Conservation (phyloP, 2,888 invertebrate species). For the Hermaeophaga mercurialis region DNA sequence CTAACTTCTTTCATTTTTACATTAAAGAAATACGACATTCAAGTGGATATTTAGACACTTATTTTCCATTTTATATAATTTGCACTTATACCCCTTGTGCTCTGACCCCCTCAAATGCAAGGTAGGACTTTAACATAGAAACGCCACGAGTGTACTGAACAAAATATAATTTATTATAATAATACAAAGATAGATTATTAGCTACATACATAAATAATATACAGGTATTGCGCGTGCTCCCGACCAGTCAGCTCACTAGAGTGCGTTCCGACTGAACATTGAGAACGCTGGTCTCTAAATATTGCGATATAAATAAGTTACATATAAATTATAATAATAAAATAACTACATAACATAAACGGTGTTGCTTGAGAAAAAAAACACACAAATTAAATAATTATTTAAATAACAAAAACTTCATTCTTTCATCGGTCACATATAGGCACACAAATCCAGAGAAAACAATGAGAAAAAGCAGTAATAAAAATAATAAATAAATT, state of each 20-base stretch:
- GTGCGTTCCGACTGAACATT: constrained; percentile 40
- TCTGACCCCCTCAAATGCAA: no score
- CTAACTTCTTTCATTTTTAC: no score
- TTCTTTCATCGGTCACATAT: constrained; percentile 55
- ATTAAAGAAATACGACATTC: no score
- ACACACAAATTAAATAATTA: constrained; percentile 58
- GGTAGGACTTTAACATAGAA: background rate
- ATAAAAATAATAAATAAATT: constrained; percentile 53
- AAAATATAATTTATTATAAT: constrained; percentile 61
- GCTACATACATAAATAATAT: constrained; percentile 57
- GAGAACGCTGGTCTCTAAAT: constrained; percentile 56
- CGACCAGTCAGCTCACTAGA: constrained; percentile 36
- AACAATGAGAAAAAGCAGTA: constrained; percentile 49
- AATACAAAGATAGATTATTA: constrained; percentile 57
- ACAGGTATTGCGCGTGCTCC: constrained; percentile 52
- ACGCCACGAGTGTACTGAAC: constrained; percentile 51
- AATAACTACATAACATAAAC: constrained; percentile 60
- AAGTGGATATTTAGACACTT: no score
- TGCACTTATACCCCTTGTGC: no score
- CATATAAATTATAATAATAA: constrained; percentile 60
- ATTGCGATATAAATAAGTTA: constrained; percentile 60
- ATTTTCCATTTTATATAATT: no score
- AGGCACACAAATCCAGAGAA: constrained; percentile 44
- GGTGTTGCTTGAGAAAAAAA: constrained; percentile 55
- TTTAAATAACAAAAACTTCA: constrained; percentile 58